These are phyloP conservation scores for Perdita meconis DNA, from an alignment of 2,888 invertebrate species.

Conservation along the genomic window DNA sequence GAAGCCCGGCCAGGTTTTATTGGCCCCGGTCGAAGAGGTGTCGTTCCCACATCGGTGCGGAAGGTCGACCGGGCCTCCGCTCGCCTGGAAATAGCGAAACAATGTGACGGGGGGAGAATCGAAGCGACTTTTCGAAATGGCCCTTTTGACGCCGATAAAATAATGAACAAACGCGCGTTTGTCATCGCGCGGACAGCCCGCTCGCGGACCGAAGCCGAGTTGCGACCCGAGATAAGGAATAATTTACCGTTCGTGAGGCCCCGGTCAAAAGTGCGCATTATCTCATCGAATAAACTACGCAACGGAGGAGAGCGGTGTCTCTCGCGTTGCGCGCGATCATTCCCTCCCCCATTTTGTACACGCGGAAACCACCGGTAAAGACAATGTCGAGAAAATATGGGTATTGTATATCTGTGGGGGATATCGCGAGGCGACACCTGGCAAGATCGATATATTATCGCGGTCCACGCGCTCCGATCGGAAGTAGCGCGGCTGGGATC, in stretches of 20 bases:
- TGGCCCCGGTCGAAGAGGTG: conserved; percentile 8
- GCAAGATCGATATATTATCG: conserved; percentile 59
- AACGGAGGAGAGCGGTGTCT: conserved; percentile 5
- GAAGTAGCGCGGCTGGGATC: conserved; percentile 15
- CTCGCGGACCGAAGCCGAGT: conserved; percentile 26
- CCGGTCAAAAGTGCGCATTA: conserved; percentile 49
- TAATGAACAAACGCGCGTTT: conserved; percentile 67
- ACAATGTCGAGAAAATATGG: conserved; percentile 62
- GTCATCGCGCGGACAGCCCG: conserved; percentile 56
- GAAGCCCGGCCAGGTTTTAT: conserved; percentile 35
- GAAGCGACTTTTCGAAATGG: conserved; percentile 60
- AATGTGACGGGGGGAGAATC: conserved; percentile 52
- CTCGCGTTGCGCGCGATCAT: conserved; percentile 41
- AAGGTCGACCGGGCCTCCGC: conserved; percentile 24
- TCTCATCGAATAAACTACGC: conserved; percentile 36
- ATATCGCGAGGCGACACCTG: conserved; percentile 52
- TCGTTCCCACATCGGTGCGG: conserved; percentile 40
- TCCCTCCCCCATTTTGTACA: conserved; percentile 49
- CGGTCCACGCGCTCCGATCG: conserved; percentile 30
- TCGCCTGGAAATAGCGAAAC: conserved; percentile 24
- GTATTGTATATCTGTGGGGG: conserved; percentile 50
- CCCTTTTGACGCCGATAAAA: conserved; percentile 61
- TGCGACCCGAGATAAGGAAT: conserved; percentile 48
- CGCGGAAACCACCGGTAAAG: conserved; percentile 52
- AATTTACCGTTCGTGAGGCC: conserved; percentile 42